phyloP scores from a whole-genome alignment of 2,113 vertebrate genomes.

The Fukomys damarensis region DNA sequence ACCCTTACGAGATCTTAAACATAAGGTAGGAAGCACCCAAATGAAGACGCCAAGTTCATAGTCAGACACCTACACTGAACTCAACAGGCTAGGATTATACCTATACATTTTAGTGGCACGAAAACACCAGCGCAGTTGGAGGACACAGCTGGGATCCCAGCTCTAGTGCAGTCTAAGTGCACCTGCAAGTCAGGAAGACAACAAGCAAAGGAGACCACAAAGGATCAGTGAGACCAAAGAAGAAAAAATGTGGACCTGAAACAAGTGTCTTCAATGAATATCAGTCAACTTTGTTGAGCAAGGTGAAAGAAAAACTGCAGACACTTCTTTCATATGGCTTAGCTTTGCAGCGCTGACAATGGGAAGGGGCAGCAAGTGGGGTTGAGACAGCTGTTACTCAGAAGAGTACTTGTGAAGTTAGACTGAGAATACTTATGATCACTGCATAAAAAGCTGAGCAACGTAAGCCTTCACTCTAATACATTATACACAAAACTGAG shows the following conservation, averaged over 20 bases:
- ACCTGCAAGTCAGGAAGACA: background rate
- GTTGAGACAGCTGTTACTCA: background rate
- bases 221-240: background rate
- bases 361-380: background rate
- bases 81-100: background rate
- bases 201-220: background rate
- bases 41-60: background rate
- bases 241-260: background rate
- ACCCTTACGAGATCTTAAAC: background rate
- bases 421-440: background rate
- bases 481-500: background rate
- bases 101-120: background rate
- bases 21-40: background rate
- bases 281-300: background rate
- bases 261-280: background rate
- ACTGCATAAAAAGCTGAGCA: background rate
- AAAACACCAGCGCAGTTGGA: background rate
- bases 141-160: background rate
- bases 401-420: background rate
- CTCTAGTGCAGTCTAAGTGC: background rate
- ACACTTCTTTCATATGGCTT: background rate
- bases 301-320: conserved; percentile 8
- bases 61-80: background rate
- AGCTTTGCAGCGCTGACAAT: background rate
- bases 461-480: conserved; percentile 1